Conservation (phyloP, 2,113 vertebrate genomes). For the Edolisoma coerulescens region DNA sequence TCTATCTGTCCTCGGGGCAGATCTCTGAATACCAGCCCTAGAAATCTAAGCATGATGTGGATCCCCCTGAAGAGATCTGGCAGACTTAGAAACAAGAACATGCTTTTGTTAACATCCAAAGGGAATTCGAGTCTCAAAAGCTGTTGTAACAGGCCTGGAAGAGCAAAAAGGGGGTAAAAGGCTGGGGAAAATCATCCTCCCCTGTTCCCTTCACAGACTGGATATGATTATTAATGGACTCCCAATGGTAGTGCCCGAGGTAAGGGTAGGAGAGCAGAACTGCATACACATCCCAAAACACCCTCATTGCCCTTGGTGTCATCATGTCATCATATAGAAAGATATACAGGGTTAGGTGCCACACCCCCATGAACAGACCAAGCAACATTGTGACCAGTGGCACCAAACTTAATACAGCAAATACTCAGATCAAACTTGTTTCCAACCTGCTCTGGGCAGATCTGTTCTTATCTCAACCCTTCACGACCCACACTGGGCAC, state of each 20-base stretch:
- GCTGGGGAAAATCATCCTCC: no score
- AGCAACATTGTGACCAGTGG: neutral
- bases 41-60: neutral
- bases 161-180: no score
- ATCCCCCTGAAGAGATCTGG: neutral
- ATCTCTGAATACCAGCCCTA: neutral
- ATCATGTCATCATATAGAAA: neutral
- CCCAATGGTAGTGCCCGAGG: no score
- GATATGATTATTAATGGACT: no score
- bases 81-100: neutral
- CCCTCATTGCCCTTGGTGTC: no score
- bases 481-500: no score
- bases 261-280: no score
- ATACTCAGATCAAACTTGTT: neutral
- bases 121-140: neutral
- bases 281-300: no score
- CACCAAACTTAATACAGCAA: neutral
- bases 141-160: neutral
- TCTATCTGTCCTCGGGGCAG: neutral
- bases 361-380: neutral
- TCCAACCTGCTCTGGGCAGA: no score
- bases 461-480: no score
- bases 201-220: no score
- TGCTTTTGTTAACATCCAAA: neutral
- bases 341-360: neutral